Evolutionary conservation across 2,797 vertebrate species (phyloP), one percentile per base, ranked within the genome.

Genomic region (Galaxias olidus): DNA sequence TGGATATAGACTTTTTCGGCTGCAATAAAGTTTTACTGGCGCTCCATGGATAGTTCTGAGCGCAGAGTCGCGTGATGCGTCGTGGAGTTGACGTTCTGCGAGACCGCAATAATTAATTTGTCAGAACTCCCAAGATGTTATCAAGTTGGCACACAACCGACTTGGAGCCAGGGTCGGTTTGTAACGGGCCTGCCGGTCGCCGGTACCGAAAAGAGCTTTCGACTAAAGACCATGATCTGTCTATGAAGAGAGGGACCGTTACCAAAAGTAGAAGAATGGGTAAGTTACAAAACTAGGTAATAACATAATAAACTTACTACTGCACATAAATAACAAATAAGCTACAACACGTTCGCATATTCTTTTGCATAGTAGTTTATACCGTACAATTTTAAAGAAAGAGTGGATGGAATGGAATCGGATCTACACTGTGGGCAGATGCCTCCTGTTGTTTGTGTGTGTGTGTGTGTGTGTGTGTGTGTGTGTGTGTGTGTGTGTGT

Each of bases 91-190:
- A 52, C 41, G 50, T 10, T 59, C 10, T 30, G n/a, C 43, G 45
- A 41, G 10, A 0, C 14, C 3, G 56, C 14, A 45, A 58, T 8
- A 48, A 50, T 1, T 43, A 0, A n/a, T 59, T 51, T 58, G 11
- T n/a, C n/a, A n/a, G n/a, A n/a, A n/a, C 30, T 45, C 13, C 30
- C 30, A n/a, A 59, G 43, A 71, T 74, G 73, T 76, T 69, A 50
- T 15, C 43, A 15, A 10, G 12, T 18, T 46, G 61, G 55, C 59
- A 55, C 15, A 56, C 48, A n/a, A 12, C 44, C 17, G 20, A 15
- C 30, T 9, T n/a, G 14, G 54, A 6, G 7, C 8, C 54, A 8
- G 46, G 11, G 47, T 14, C 30, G n/a, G n/a, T 12, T 20, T 47
- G n/a, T 48, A 61, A 61, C 13, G 45, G 10, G 17, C 14, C 17